Evolutionary conservation across 1,140 invertebrate genomes (phyloP).

Genomic region (Cydia pomonella): DNA sequence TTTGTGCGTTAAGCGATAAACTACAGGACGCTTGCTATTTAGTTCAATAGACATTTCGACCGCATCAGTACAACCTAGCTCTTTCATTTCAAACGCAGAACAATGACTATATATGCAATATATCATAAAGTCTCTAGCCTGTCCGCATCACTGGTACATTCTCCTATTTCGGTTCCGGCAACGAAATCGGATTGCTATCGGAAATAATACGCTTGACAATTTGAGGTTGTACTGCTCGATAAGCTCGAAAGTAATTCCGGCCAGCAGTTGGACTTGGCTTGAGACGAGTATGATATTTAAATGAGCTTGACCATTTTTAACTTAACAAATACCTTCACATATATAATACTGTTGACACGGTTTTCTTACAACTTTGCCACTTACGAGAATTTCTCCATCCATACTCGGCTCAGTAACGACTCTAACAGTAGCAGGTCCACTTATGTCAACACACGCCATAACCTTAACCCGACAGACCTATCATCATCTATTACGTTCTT

Average conservation of each 20-base stretch:
- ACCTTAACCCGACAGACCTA: background rate
- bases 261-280: background rate
- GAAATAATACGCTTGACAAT: background rate
- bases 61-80: constrained; percentile 38
- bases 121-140: background rate
- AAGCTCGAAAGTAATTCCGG: background rate
- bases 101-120: constrained; percentile 40
- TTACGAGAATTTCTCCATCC: background rate
- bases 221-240: background rate
- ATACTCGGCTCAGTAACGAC: background rate
- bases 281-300: background rate
- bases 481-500: background rate
- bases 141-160: background rate
- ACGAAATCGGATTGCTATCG: background rate
- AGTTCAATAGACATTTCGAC: constrained; percentile 42
- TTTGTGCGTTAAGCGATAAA: constrained; percentile 38
- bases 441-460: background rate
- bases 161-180: background rate
- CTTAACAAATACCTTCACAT: background rate
- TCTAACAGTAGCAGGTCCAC: background rate
- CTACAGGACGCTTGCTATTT: constrained; percentile 38
- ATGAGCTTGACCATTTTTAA: background rate
- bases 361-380: constrained; percentile 3
- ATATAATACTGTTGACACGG: background rate
- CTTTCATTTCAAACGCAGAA: constrained; percentile 41